Percentiles rank a stretch among this genome's conserved stretches.
Conservation (phyloP, 1,140 invertebrate genomes). For the Acromyrmex heyeri region DNA sequence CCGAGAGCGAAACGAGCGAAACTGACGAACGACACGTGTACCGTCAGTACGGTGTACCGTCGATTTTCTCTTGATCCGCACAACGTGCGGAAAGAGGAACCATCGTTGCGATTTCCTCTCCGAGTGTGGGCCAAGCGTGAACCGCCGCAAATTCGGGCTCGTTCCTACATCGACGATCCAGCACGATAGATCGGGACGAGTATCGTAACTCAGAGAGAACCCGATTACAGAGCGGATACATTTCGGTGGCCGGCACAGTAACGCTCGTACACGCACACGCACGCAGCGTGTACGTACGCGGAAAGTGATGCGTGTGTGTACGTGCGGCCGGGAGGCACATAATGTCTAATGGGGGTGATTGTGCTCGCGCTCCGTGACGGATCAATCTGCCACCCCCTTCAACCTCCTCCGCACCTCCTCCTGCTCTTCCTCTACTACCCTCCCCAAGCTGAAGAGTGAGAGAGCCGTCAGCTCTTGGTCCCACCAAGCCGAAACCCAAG, state of each 20-base stretch:
- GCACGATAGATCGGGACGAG: slow-evolving; percentile 80
- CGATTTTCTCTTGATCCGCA: slow-evolving; percentile 45
- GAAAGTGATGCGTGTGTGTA: slow-evolving; percentile 53
- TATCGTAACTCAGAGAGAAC: slow-evolving; percentile 76
- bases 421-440: slow-evolving; percentile 75
- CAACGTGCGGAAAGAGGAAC: background rate
- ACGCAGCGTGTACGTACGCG: background rate
- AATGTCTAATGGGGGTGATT: slow-evolving; percentile 87
- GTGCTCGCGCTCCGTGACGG: slow-evolving; percentile 86
- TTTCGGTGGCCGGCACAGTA: slow-evolving; percentile 78
- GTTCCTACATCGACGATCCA: slow-evolving; percentile 69
- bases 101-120: slow-evolving; percentile 23
- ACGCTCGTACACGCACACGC: slow-evolving; percentile 39
- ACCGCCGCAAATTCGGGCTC: slow-evolving; percentile 72
- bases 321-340: slow-evolving; percentile 80
- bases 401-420: slow-evolving; percentile 67
- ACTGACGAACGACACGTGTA: slow-evolving; percentile 23
- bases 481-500: slow-evolving; percentile 74
- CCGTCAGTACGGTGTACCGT: background rate
- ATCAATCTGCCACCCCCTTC: slow-evolving; percentile 86
- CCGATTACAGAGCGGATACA: slow-evolving; percentile 77
- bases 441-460: slow-evolving; percentile 53
- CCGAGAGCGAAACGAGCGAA: slow-evolving; percentile 68
- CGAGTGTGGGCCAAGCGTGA: background rate
- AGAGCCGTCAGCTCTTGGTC: slow-evolving; percentile 71